Conservation (phyloP, 2,888 invertebrate genomes). For the Sphaeridia pumilis region DNA sequence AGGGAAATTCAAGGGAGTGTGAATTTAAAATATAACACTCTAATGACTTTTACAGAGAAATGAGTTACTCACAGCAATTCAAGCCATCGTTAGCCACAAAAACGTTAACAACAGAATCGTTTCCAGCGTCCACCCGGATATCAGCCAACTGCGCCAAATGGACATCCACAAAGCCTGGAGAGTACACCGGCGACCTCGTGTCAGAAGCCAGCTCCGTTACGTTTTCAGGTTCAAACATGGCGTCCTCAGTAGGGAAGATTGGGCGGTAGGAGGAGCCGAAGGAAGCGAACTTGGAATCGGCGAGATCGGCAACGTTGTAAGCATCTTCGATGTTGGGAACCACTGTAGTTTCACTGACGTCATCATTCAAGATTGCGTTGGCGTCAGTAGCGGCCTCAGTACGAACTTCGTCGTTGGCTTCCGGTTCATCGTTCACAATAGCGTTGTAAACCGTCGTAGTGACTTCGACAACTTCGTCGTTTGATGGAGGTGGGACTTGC, state of each 20-base stretch:
- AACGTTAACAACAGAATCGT: neutral
- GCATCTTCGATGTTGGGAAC: too few relatives aligned
- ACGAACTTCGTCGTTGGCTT: too few relatives aligned
- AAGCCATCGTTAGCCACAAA: constrained; percentile 1
- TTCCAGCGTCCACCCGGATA: neutral
- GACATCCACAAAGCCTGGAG: neutral
- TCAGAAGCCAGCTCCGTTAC: neutral
- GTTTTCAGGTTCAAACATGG: neutral
- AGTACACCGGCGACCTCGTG: neutral
- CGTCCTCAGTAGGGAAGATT: neutral
- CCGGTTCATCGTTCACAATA: too few relatives aligned
- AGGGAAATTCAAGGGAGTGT: neutral
- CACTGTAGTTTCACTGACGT: neutral
- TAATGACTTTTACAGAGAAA: too few relatives aligned
- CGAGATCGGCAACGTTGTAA: neutral
- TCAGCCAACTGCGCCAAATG: constrained; percentile 1
- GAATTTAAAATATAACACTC: too few relatives aligned
- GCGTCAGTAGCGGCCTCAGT: too few relatives aligned
- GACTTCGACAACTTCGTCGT: too few relatives aligned
- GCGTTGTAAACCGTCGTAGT: too few relatives aligned
- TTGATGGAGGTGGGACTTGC: too few relatives aligned
- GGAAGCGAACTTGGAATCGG: neutral
- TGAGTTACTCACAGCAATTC: neutral
- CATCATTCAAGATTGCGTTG: too few relatives aligned
- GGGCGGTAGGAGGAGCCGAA: neutral